Percentiles rank a stretch among this genome's conserved stretches.
Evolutionary conservation across 2,113 vertebrate genomes (phyloP).

Genomic region (Noturus placidus): DNA sequence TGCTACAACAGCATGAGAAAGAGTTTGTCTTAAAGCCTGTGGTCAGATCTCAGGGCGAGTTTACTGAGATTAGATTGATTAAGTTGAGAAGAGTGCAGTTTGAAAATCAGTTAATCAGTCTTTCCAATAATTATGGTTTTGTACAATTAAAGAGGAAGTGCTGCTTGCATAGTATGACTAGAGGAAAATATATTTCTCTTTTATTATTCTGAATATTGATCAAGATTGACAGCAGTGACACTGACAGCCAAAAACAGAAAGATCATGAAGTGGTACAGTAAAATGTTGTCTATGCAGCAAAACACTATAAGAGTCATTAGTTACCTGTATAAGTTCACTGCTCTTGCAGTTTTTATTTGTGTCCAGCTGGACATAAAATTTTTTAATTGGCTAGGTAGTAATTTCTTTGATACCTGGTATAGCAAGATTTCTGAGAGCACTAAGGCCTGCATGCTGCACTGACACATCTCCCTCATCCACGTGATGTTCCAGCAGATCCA

Average conservation of each 20-base stretch:
- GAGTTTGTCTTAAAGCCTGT: not conserved
- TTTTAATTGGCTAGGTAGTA: not conserved
- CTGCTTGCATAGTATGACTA: not conserved
- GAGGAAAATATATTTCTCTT: not conserved
- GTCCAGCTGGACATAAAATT: not conserved
- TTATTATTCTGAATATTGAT: not conserved
- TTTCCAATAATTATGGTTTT: not conserved
- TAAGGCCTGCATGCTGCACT: constrained; percentile 83
- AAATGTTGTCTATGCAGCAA: not conserved
- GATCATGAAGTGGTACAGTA: not conserved
- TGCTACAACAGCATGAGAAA: constrained; percentile 54
- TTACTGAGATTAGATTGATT: not conserved
- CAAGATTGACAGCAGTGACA: not conserved
- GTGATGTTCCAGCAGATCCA: constrained; percentile 80
- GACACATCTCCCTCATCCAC: constrained; percentile 77
- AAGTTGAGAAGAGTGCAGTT: not conserved
- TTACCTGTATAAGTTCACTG: not conserved
- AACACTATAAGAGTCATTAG: not conserved
- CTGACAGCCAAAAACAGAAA: not conserved
- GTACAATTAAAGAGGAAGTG: not conserved
- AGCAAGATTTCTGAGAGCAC: constrained; percentile 83
- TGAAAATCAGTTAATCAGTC: not conserved
- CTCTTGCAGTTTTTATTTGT: not conserved
- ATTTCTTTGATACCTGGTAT: constrained; percentile 72
- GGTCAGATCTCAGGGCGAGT: not conserved